A percentile compares a stretch with the other conserved stretches of the same genome.
Evolutionary conservation across 2,888 invertebrate genomes (phyloP).

Genomic region (Drosophila falleni): DNA sequence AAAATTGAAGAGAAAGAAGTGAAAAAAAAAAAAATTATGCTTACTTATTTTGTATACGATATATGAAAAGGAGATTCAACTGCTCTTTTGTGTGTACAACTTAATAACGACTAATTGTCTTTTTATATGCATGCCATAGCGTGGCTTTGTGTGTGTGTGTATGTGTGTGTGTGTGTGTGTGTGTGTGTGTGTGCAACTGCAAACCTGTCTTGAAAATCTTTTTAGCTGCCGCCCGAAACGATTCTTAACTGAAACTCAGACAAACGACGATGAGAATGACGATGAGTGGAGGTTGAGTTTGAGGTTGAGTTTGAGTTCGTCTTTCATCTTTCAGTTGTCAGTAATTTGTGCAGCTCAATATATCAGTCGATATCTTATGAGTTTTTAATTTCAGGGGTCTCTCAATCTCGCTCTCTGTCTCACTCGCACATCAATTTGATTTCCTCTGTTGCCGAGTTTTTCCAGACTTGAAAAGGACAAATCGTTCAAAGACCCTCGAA

Average conservation of each 20-base stretch:
- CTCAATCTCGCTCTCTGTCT: slow-evolving; percentile 16
- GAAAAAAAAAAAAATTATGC: slow-evolving; percentile 44
- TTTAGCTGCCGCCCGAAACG: slow-evolving; percentile 50
- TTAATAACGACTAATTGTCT: slow-evolving; percentile 83
- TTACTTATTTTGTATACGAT: slow-evolving; percentile 28
- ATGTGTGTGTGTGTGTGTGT: slow-evolving; percentile 8
- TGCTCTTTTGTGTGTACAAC: slow-evolving; percentile 75
- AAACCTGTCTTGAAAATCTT: slow-evolving; percentile 75
- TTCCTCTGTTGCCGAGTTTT: slow-evolving; percentile 72
- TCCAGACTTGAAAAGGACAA: slow-evolving; percentile 77
- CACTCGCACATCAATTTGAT: slow-evolving; percentile 82
- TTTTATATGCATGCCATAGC: slow-evolving; percentile 76
- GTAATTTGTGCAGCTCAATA: slow-evolving; percentile 85
- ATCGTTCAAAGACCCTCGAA: slow-evolving; percentile 54
- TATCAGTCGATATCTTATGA: slow-evolving; percentile 86
- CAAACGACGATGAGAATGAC: background rate
- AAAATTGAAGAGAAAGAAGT: slow-evolving; percentile 1
- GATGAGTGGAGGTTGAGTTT: slow-evolving; percentile 7
- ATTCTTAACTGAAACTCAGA: slow-evolving; percentile 29
- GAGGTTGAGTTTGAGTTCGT: slow-evolving; percentile 34
- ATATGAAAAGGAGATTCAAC: slow-evolving; percentile 64
- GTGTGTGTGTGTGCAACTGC: slow-evolving; percentile 41
- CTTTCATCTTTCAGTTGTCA: slow-evolving; percentile 81
- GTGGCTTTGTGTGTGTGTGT: slow-evolving; percentile 3
- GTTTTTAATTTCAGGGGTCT: slow-evolving; percentile 85